These are phyloP conservation scores for Akabosia matsudoensis DNA, from an alignment of 1,140 invertebrate species.

Conservation along the genomic window DNA sequence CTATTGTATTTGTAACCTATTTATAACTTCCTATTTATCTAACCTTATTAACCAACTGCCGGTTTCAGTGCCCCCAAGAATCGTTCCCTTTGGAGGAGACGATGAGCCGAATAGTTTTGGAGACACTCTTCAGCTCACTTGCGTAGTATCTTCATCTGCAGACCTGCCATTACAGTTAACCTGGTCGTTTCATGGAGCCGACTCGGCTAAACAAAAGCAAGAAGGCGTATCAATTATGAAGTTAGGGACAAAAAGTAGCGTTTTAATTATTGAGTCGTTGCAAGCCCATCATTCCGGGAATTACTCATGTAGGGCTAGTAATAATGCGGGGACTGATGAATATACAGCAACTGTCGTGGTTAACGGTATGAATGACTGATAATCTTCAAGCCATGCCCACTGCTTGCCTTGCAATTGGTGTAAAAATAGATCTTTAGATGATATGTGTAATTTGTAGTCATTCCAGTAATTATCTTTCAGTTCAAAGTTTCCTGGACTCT, in stretches of 20 bases:
- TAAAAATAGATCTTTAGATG: no score
- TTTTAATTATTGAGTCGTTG: constrained; percentile 53
- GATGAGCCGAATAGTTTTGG: constrained; percentile 49
- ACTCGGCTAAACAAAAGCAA: constrained; percentile 47
- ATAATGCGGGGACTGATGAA: constrained; percentile 45
- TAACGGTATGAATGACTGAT: constrained; percentile 37
- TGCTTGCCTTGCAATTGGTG: no score
- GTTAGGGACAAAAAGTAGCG: constrained; percentile 47
- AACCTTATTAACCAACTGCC: neutral
- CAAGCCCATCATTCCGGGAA: constrained; percentile 59
- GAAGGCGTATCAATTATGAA: constrained; percentile 48
- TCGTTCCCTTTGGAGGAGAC: constrained; percentile 45
- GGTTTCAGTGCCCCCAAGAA: constrained; percentile 48
- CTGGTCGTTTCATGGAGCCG: constrained; percentile 67
- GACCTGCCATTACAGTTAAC: constrained; percentile 73
- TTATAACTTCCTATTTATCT: no score
- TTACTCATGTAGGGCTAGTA: constrained; percentile 56
- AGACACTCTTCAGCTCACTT: constrained; percentile 59
- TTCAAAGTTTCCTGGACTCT: no score
- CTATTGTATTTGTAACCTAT: no score
- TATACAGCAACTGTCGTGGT: constrained; percentile 22
- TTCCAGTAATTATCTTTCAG: neutral
- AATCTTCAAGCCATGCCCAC: no score
- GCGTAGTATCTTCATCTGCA: constrained; percentile 73
- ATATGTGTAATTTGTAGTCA: no score